Evolutionary conservation across 2,888 invertebrate species (phyloP), one percentile per base, ranked within the genome.

Genomic region (Gordius sp.): DNA sequence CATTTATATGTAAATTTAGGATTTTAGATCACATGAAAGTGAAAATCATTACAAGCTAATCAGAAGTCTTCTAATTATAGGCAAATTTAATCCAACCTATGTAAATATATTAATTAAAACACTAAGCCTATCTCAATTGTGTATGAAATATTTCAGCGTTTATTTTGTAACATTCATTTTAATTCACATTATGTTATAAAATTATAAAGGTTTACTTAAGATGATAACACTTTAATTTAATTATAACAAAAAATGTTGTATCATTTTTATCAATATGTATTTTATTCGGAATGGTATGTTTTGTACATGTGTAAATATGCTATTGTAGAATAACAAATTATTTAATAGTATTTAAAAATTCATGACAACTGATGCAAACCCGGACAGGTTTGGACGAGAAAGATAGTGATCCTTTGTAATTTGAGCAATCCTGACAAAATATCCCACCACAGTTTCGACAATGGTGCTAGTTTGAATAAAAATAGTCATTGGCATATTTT

Each of bases 351-450:
- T 20, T 47, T 20, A 47, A 20, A 18, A 47, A 20, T 4, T 47
- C 47, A 47, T 47, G 20, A 47, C 47, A 47, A 18, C 20, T 13
- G 4, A 47, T 18, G 20, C 47, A 47, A 8, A 47, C 47, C 20
- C 47, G 8, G 4, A 47, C 47, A 20, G 47, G 47, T 47, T 47
- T 47, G 4, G 47, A 47, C 4, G 47, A 47, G 20, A 47, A 47
- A 20, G 47, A 4, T 23, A 20, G 8, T 4, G 8, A 4, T 18
- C 8, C 20, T 4, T 20, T 8, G 47, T 47, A 47, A 4, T 47
- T 47, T 47, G 47, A 47, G 23, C 47, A 47, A n/a, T 47, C 47
- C 20, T 47, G 47, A 47, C 47, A 47, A 20, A 47, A 47, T n/a
- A 47, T 47, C 4, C 4, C 20, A 13, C 47, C 47, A 47, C 47